Conservation (phyloP, 2,113 vertebrate species). For the Poeciliopsis prolifica region DNA sequence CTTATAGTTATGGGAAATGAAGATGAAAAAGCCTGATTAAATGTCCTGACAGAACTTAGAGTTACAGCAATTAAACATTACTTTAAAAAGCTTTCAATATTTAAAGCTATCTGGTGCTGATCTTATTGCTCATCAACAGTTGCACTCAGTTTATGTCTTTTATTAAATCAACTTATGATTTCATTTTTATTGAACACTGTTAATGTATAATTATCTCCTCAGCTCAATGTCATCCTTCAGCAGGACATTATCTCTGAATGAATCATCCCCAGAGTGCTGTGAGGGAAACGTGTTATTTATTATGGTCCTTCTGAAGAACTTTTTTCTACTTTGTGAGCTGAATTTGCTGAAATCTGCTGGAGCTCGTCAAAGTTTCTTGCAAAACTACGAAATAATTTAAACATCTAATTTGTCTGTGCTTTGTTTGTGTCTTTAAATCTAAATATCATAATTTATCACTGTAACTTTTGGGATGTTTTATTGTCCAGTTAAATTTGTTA, state of each 20-base stretch:
- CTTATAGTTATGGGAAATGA: too few species aligned
- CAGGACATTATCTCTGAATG: slow-evolving; percentile 33
- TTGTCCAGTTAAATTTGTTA: too few species aligned
- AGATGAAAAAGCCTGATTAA: not conserved
- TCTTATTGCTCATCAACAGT: slow-evolving; percentile 24
- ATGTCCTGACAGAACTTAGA: not conserved
- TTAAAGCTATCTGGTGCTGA: not conserved
- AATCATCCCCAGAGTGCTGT: slow-evolving; percentile 26
- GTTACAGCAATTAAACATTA: not conserved
- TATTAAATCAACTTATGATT: slow-evolving; percentile 59
- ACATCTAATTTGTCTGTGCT: too few species aligned
- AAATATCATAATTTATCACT: too few species aligned
- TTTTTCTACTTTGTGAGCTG: not conserved
- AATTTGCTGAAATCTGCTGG: slow-evolving; percentile 19
- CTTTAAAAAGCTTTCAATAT: not conserved
- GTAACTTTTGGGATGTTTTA: too few species aligned
- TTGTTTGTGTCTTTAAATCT: too few species aligned
- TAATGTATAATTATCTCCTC: slow-evolving; percentile 51
- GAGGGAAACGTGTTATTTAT: slow-evolving; percentile 4
- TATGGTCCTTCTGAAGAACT: slow-evolving; percentile 6
- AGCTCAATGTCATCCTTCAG: slow-evolving; percentile 49
- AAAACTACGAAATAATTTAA: too few species aligned
- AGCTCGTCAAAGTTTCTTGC: not conserved
- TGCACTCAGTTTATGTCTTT: slow-evolving; percentile 37
- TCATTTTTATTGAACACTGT: slow-evolving; percentile 37